These are phyloP conservation scores for Apamea anceps DNA, from an alignment of 2,888 invertebrate species.

Conservation along the genomic window DNA sequence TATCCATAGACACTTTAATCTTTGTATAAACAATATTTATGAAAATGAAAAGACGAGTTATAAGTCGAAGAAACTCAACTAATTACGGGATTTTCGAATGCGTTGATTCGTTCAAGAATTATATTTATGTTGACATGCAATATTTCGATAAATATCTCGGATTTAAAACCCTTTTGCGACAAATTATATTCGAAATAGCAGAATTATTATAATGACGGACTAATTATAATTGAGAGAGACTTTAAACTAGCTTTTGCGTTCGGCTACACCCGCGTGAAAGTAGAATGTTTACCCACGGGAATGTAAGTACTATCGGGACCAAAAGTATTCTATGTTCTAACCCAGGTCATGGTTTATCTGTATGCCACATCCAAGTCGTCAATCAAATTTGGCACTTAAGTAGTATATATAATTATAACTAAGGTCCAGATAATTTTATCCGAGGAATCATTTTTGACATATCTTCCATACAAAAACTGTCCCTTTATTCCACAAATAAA, in stretches of 20 bases:
- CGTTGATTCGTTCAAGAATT: slow-evolving; percentile 56
- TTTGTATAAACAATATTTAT: slow-evolving; percentile 56
- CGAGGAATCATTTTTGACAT: no score
- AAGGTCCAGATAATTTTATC: no score
- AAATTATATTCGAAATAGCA: slow-evolving; percentile 32
- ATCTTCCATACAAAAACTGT: no score
- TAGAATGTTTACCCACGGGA: neutral
- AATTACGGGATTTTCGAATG: slow-evolving; percentile 60
- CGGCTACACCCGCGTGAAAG: neutral
- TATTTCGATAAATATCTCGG: slow-evolving; percentile 35
- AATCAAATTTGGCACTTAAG: no score
- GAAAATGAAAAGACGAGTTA: slow-evolving; percentile 50
- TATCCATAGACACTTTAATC: slow-evolving; percentile 47
- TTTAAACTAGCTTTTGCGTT: neutral
- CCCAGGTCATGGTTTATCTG: neutral
- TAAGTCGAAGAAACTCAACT: slow-evolving; percentile 63
- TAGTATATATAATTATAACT: no score
- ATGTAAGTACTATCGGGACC: no score
- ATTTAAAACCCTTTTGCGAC: slow-evolving; percentile 23
- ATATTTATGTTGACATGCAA: slow-evolving; percentile 37
- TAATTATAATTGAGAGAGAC: slow-evolving; percentile 4
- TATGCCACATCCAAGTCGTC: no score
- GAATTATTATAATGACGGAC: slow-evolving; percentile 15
- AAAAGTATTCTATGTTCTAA: neutral
- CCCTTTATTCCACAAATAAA: no score